phyloP scores from a whole-genome alignment of 1,140 invertebrate genomes.

The Nixonia krombeini region DNA sequence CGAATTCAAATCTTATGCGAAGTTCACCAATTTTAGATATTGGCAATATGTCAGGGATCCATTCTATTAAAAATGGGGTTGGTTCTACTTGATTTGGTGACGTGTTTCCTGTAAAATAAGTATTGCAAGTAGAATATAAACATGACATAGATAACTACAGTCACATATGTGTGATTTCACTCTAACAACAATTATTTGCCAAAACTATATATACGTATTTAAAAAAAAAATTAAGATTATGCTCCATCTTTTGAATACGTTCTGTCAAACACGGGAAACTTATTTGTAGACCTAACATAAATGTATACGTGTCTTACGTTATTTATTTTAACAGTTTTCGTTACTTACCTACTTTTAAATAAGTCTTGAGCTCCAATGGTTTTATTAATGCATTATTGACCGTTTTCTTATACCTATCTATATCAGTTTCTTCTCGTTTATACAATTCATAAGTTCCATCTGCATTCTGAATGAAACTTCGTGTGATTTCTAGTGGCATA shows the following conservation, averaged over 20 bases:
- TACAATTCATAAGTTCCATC: slow-evolving; percentile 79
- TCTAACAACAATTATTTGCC: too few species aligned
- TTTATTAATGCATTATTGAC: slow-evolving; percentile 74
- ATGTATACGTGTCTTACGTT: too few species aligned
- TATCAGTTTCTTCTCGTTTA: slow-evolving; percentile 72
- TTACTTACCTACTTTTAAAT: slow-evolving; percentile 79
- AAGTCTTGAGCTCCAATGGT: slow-evolving; percentile 79
- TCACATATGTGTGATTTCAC: too few species aligned
- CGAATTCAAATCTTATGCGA: slow-evolving; percentile 78
- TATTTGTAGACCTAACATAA: too few species aligned
- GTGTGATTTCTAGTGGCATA: slow-evolving; percentile 77
- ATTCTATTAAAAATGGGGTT: slow-evolving; percentile 83
- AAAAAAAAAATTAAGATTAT: too few species aligned
- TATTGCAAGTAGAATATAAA: too few species aligned
- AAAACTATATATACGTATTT: too few species aligned
- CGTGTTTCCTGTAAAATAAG: slow-evolving; percentile 74
- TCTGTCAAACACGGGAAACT: too few species aligned
- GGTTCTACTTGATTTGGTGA: slow-evolving; percentile 75
- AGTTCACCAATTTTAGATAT: slow-evolving; percentile 79
- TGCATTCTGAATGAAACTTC: slow-evolving; percentile 78
- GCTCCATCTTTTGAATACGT: too few species aligned
- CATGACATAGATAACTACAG: too few species aligned
- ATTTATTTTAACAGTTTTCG: too few species aligned
- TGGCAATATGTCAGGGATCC: slow-evolving; percentile 83
- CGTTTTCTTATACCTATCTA: slow-evolving; percentile 71